These are phyloP conservation scores for Myotis pilosus DNA, from an alignment of 2,797 vertebrate genomes.

Conservation along the genomic window DNA sequence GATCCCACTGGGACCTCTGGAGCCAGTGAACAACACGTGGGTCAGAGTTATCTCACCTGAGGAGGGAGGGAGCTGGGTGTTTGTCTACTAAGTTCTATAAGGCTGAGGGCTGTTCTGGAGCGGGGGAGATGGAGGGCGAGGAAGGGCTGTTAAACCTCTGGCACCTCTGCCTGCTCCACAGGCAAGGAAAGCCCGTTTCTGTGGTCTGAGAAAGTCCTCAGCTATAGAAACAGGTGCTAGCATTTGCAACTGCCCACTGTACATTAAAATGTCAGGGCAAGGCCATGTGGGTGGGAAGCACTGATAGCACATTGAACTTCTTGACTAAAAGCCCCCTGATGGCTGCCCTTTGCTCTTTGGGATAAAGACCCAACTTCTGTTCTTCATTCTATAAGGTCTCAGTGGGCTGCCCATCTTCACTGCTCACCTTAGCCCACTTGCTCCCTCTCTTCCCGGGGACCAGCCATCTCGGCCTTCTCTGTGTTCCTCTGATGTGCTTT, in stretches of 20 bases:
- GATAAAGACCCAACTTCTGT: background rate
- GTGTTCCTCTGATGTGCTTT: background rate
- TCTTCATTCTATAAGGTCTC: background rate
- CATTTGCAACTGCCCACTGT: background rate
- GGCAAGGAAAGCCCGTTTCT: background rate
- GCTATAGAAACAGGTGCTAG: background rate
- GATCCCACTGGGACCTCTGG: background rate
- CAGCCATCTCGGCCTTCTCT: background rate
- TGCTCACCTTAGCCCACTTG: background rate
- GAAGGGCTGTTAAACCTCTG: background rate
- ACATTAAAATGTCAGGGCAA: background rate
- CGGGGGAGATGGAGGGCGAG: background rate
- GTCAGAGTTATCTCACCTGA: background rate
- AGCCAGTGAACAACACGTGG: background rate
- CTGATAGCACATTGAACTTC: background rate
- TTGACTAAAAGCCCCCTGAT: background rate
- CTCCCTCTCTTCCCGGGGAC: background rate
- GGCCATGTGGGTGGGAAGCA: background rate
- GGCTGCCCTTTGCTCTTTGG: background rate
- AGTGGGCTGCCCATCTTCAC: background rate
- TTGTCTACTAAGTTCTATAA: background rate
- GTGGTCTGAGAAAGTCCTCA: background rate
- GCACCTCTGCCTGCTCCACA: background rate
- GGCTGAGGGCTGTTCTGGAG: background rate
- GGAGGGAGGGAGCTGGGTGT: background rate